These are phyloP conservation scores for Phocoena sinus DNA, from an alignment of 2,113 vertebrate genomes.

Conservation along the genomic window DNA sequence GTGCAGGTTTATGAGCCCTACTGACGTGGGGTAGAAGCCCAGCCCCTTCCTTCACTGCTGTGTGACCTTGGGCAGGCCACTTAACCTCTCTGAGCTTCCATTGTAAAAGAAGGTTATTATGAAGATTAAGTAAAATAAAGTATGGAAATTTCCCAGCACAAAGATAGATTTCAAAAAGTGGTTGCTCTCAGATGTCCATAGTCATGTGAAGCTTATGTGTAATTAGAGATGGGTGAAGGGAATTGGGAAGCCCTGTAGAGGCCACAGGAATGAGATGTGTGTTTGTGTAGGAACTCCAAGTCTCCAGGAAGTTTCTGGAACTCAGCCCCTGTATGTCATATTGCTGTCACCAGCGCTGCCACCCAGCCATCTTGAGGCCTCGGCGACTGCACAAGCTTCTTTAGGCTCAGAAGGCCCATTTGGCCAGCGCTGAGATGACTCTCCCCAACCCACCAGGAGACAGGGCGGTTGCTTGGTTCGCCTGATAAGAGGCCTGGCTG, in stretches of 20 bases:
- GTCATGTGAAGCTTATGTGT: fast-evolving
- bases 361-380: neutral
- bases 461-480: neutral
- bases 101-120: neutral
- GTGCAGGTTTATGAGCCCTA: neutral
- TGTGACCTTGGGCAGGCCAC: neutral
- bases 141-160: neutral
- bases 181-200: neutral
- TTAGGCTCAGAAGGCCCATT: neutral
- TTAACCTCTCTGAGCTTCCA: constrained; percentile 11
- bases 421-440: neutral
- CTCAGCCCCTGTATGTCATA: neutral
- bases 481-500: neutral
- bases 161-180: neutral
- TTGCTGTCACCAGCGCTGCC: neutral
- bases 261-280: too few species aligned
- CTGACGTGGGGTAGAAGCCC: neutral
- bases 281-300: neutral
- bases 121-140: neutral
- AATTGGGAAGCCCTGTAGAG: neutral
- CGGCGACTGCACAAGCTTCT: too few species aligned
- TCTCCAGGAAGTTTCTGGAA: neutral
- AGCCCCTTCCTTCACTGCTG: neutral
- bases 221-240: neutral
- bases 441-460: neutral